A percentile compares a stretch with the other conserved stretches of the same genome.
phyloP scores from a whole-genome alignment of 2,113 vertebrate genomes.

The Loxodonta africana region DNA sequence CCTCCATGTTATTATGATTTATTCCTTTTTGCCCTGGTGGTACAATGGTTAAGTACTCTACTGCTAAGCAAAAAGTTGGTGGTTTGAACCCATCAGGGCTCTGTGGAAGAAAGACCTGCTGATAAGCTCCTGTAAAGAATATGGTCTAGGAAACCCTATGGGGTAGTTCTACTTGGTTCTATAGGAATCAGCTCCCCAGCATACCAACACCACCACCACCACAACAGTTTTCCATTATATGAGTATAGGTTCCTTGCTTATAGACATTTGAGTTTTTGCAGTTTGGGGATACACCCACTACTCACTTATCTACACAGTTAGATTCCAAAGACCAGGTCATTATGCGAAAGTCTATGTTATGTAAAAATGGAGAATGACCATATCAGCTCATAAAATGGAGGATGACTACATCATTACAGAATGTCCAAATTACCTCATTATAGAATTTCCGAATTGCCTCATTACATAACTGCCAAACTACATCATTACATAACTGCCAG shows the following conservation, averaged over 20 bases:
- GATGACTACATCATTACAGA: no score
- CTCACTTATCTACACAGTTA: no score
- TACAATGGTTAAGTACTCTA: neutral
- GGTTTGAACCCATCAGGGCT: neutral
- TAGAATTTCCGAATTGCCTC: no score
- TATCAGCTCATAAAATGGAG: no score
- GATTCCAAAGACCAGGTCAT: no score
- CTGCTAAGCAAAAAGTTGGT: neutral
- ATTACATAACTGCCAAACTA: no score
- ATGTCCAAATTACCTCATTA: no score
- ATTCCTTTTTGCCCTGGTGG: neutral
- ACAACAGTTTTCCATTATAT: neutral
- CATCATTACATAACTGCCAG: no score
- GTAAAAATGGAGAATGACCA: no score
- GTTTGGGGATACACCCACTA: no score
- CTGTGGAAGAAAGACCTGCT: no score
- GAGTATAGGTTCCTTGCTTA: neutral
- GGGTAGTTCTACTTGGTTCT: neutral
- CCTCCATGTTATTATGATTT: neutral
- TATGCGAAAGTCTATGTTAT: no score
- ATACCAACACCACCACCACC: neutral
- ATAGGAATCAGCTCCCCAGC: neutral
- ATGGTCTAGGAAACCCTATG: neutral
- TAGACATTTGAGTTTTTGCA: neutral
- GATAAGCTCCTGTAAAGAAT: neutral